Evolutionary conservation across 1,140 invertebrate species (phyloP).

Genomic region (Heliothis virescens): DNA sequence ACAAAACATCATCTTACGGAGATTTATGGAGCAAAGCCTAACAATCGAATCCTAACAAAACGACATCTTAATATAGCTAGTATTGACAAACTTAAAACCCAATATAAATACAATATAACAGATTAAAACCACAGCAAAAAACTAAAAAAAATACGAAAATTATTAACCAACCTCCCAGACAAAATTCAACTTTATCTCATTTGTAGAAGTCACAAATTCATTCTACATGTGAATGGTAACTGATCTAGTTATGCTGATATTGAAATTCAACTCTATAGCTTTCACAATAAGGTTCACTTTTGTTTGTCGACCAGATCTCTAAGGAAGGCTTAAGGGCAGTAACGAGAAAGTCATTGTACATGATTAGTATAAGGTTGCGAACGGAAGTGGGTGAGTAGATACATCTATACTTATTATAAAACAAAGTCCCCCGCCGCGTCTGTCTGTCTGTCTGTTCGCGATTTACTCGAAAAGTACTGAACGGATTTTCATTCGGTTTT

Average conservation of each 20-base stretch:
- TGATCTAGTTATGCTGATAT: background rate
- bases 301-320: background rate
- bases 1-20: too few species aligned
- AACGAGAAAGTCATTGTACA: conserved; percentile 63
- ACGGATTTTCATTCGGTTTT: too few species aligned
- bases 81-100: conserved; percentile 36
- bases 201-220: background rate
- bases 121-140: conserved; percentile 24
- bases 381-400: conserved; percentile 62
- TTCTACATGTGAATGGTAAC: background rate
- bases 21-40: background rate
- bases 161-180: conserved; percentile 17
- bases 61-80: conserved; percentile 3
- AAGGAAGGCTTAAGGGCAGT: conserved; percentile 55
- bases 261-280: background rate
- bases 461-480: too few species aligned
- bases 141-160: conserved; percentile 42
- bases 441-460: too few species aligned
- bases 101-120: conserved; percentile 43
- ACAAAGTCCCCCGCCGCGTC: too few species aligned
- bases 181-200: background rate
- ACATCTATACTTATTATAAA: too few species aligned
- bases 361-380: conserved; percentile 61
- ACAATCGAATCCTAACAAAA: background rate
- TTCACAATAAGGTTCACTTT: background rate